These are phyloP conservation scores for Drosophila barbarae DNA, from an alignment of 2,888 invertebrate species.

Conservation along the genomic window DNA sequence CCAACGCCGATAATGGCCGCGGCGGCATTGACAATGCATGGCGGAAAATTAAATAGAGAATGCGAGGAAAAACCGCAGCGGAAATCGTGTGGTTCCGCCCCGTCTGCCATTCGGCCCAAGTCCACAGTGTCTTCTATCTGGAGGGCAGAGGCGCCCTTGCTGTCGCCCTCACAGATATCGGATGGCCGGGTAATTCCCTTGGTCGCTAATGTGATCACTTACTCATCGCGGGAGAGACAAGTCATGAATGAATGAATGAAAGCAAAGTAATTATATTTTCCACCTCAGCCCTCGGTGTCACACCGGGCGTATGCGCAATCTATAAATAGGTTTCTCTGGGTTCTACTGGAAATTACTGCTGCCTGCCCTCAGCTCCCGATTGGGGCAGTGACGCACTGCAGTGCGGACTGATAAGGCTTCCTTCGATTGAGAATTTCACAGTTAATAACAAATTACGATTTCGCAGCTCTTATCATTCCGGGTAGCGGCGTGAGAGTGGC, in stretches of 20 bases:
- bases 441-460: conserved; percentile 60
- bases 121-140: conserved; percentile 24
- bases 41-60: conserved; percentile 65
- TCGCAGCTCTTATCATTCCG: conserved; percentile 49
- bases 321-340: conserved; percentile 57
- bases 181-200: conserved; percentile 5
- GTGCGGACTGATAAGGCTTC: conserved; percentile 20
- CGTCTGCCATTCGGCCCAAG: conserved; percentile 7
- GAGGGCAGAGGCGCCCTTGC: conserved; percentile 7
- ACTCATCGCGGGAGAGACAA: conserved; percentile 24
- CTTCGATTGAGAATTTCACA: conserved; percentile 49
- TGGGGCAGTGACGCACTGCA: conserved; percentile 51
- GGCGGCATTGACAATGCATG: conserved; percentile 43
- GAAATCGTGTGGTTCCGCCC: conserved; percentile 38
- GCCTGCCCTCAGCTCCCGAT: conserved; percentile 30
- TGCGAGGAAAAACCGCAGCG: conserved; percentile 39
- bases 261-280: conserved; percentile 36
- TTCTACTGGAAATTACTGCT: conserved; percentile 25
- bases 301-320: conserved; percentile 57
- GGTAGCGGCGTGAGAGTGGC: not conserved
- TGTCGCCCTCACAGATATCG: conserved; percentile 15
- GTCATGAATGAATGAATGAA: conserved; percentile 61
- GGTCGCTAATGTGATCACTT: conserved; percentile 21
- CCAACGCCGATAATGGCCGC: conserved; percentile 34
- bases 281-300: conserved; percentile 9